These are phyloP conservation scores for Pseudotriccus pelzelni DNA, from an alignment of 2,797 vertebrate genomes.

Conservation along the genomic window DNA sequence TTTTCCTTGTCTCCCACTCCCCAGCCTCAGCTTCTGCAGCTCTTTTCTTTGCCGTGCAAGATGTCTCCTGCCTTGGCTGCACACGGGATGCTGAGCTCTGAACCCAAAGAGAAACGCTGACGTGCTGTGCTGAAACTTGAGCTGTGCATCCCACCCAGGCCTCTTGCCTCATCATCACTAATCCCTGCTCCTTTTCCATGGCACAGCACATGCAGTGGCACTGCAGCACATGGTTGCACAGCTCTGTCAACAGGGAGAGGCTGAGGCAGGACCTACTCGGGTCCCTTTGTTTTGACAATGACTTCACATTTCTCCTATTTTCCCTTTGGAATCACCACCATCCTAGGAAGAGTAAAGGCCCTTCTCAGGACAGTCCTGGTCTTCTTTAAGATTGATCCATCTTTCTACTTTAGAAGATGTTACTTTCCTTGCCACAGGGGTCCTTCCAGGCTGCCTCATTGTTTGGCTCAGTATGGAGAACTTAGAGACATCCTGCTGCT, in stretches of 20 bases:
- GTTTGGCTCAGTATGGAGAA: background rate
- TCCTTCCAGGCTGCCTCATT: background rate
- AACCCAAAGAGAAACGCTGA: background rate
- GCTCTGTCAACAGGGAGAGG: background rate
- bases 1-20: background rate
- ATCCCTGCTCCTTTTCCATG: background rate
- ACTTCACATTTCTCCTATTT: background rate
- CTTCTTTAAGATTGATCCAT: background rate
- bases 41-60: background rate
- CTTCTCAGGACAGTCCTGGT: background rate
- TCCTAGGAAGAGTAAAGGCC: background rate
- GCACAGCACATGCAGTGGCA: background rate
- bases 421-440: background rate
- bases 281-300: background rate
- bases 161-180: background rate
- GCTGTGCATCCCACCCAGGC: background rate
- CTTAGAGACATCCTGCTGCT: background rate
- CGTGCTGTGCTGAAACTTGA: background rate
- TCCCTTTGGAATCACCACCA: background rate
- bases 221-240: rapidly evolving
- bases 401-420: background rate
- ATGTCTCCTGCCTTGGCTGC: background rate
- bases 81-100: background rate
- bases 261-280: background rate
- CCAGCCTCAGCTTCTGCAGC: background rate